Base-by-base conservation (phyloP, 2,888 invertebrate species). In the Clistopyga incitator region DNA sequence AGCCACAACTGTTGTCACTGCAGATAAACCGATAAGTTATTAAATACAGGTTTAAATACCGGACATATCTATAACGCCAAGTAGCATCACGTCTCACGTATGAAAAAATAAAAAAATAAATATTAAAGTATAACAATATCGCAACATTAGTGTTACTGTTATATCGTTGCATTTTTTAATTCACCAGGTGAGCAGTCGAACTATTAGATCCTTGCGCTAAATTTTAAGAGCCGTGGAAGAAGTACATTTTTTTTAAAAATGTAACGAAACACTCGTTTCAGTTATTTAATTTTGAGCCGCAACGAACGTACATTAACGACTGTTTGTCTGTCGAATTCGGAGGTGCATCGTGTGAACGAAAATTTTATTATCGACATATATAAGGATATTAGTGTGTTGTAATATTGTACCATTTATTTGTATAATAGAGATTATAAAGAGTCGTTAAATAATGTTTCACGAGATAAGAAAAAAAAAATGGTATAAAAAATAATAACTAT, bases 61-160 rank as follows among this genome's bases (percentile, higher is more conserved):
- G 90, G 88, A 91, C 91, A 91, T 91, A 91, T 91, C 91, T 89
- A 89, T 89, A 90, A 89, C 89, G 89, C 87, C 88, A 89, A 88
- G 88, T 90, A 89, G 88, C 89, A 87, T 88, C 87, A 88, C 87
- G 45, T 84, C 79, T 84, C 83, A 74, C 65, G 54, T 81, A 75
- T 79, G 75, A 54, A 77, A 78, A 78, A 78, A 56, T 56, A 75
- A 70, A 75, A 74, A 75, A 34, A 61, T 25, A 61, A 61, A 61
- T 67, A 59, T 29, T 42, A 3, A 71, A 38, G 42, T 52, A 72
- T 64, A 65, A 71, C 77, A 65, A 85, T 85, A 85, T 85, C 81
- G 85, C 84, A 85, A 88, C 86, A 84, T 75, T 88, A 88, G 85
- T 82, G 86, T 87, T 89, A 81, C 78, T 70, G 81, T 86, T 84